Percentiles rank a stretch among this genome's conserved stretches.
These are phyloP conservation scores for Temnothorax curvispinosus DNA, from an alignment of 1,140 invertebrate genomes.

Conservation along the genomic window DNA sequence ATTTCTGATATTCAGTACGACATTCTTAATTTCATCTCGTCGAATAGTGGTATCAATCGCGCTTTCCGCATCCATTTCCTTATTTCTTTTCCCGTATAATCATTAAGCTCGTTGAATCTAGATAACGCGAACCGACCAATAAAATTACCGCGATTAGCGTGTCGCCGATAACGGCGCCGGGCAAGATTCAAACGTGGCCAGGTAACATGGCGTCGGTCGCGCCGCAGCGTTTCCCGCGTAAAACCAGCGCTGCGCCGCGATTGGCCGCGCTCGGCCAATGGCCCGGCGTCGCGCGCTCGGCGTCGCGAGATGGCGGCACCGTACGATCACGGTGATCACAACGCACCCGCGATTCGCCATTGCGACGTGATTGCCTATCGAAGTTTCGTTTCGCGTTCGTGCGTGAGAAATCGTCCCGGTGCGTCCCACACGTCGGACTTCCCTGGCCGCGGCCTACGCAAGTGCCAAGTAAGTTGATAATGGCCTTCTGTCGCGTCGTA, in stretches of 20 bases:
- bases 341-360: constrained; percentile 76
- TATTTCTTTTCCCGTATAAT: not conserved
- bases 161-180: not conserved
- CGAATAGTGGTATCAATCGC: not conserved
- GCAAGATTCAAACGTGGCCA: not conserved
- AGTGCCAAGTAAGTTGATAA: constrained; percentile 65
- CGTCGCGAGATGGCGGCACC: constrained; percentile 74
- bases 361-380: constrained; percentile 76
- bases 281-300: not conserved
- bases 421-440: constrained; percentile 51
- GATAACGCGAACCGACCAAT: too few relatives aligned
- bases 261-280: constrained; percentile 60
- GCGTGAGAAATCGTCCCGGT: constrained; percentile 75
- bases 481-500: not conserved
- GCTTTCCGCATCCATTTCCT: too few relatives aligned
- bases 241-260: constrained; percentile 32
- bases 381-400: constrained; percentile 78
- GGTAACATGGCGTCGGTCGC: constrained; percentile 42
- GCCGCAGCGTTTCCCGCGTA: constrained; percentile 69
- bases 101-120: not conserved
- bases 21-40: not conserved
- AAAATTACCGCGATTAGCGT: not conserved
- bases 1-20: not conserved
- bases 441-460: not conserved
- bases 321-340: constrained; percentile 54